Evolutionary conservation across 2,113 vertebrate species (phyloP), one percentile per base, ranked within the genome.

Genomic region (Ciconia boyciana): DNA sequence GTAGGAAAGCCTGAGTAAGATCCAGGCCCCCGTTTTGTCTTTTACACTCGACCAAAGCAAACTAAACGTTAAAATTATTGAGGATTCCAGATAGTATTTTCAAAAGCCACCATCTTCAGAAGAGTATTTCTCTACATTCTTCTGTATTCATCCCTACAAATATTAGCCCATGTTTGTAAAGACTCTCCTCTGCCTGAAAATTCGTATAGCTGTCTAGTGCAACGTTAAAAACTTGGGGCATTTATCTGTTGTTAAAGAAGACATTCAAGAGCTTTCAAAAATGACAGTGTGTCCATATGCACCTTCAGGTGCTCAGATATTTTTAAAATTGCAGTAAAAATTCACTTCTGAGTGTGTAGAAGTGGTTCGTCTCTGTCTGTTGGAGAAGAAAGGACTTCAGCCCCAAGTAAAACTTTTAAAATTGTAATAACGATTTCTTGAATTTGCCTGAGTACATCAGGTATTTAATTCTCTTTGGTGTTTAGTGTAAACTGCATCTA

Each of bases 1-100:
- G 51, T 88, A 71, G 86, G 41, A 91, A 93, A 93, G 55, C 69
- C 57, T 83, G 65, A 82, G 69, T 20, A 83, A 87, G 68, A 57
- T 69, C 85, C 70, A 46, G 25, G 41, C 48, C 62, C 21, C 13
- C 36, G n/a, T 93, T 94, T 93, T 69, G 52, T 77, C 54, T 77
- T 89, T 85, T 60, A 9, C 19, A 9, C 28, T 88, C 1, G 0
- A 54, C 51, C 29, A 71, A 32, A 74, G n/a, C 26, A 62, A 41
- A 55, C 1, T 24, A 36, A 76, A 66, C 10, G 1, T n/a, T 48
- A 22, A 65, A 22, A 60, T 60, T 85, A 22, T 25, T 41, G 43
- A 91, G 32, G 11, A 83, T 44, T 83, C 21, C 32, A 72, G 54
- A 26, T 17, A 58, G 24, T 36, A 21, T 49, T 80, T 84, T 89